Conservation (phyloP, 2,113 vertebrate species). For the Ranitomeya imitator region DNA sequence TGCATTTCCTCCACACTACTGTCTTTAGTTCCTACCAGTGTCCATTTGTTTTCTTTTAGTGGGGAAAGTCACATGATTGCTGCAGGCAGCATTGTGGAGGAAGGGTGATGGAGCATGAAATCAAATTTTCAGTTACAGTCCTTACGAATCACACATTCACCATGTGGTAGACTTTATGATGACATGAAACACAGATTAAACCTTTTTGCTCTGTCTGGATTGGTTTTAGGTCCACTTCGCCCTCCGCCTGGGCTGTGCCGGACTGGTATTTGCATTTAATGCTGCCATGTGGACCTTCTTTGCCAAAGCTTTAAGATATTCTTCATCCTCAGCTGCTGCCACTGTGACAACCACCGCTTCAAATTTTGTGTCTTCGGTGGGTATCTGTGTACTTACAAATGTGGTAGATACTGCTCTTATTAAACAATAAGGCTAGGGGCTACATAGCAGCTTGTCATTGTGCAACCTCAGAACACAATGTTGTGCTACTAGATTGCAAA, state of each 20-base stretch:
- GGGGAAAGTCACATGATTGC: too few species aligned
- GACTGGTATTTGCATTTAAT: constrained; percentile 81
- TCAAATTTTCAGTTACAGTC: background rate
- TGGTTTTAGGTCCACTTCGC: constrained; percentile 75
- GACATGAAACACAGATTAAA: background rate
- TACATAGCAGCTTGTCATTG: too few species aligned
- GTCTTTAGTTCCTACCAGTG: too few species aligned
- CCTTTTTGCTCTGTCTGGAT: constrained; percentile 16
- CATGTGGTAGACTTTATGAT: background rate
- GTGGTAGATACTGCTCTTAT: too few species aligned
- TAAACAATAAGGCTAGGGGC: too few species aligned
- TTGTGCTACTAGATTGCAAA: too few species aligned
- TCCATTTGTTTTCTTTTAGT: too few species aligned
- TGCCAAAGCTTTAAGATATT: constrained; percentile 87
- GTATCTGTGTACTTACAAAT: constrained; percentile 60
- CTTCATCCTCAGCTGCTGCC: constrained; percentile 84
- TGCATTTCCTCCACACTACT: too few species aligned
- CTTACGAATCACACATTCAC: background rate
- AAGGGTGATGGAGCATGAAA: too few species aligned
- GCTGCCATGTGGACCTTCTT: constrained; percentile 94
- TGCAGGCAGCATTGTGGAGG: too few species aligned
- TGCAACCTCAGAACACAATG: too few species aligned
- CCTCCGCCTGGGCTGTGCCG: constrained; percentile 73
- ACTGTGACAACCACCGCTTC: constrained; percentile 89
- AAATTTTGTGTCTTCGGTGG: constrained; percentile 91